Base-by-base conservation (phyloP, 1,140 invertebrate species). In the Chrysomallon squamiferum region DNA sequence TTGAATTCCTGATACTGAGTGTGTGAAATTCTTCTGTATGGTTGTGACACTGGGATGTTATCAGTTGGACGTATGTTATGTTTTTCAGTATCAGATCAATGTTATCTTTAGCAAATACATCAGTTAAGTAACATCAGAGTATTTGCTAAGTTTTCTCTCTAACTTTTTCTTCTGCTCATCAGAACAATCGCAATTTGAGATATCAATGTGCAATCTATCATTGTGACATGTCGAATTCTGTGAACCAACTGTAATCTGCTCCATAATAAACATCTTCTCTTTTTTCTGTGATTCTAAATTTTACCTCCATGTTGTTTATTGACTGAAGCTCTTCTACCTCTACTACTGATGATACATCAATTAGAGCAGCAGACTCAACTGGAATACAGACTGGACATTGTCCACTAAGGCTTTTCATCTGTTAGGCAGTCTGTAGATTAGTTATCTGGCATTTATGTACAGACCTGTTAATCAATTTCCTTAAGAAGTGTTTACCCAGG, bases 61-160 rank as follows among this genome's bases (percentile, higher is more conserved):
- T 61, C 35, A 27, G 22, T 30, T 6, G 59, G 15, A 22, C 9
- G 43, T 20, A 61, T 61, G 15, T 27, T 11, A 3, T 47, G 38
- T n/a, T 41, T 43, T 9, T 47, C 59, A 2, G 38, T 27, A 7
- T 61, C 59, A 45, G 59, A 15, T 45, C 38, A 45, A 29, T 11
- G 18, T 61, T 3, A 20, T 33, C 18, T n/a, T 29, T 45, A 27
- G 59, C 43, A 62, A 62, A 62, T 25, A 62, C 59, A 27, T n/a
- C n/a, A n/a, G n/a, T n/a, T n/a, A n/a, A n/a, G n/a, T n/a, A n/a
- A n/a, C n/a, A n/a, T 62, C 45, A 29, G 20, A 13, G 59, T 62
- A 32, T 22, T 4, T 18, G 13, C 43, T 62, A 27, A 49, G 27
- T n/a, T 15, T 29, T 3, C 3, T 41, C 6, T 22, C 29, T 32